These are phyloP conservation scores for Pteromalus puparum DNA, from an alignment of 1,140 invertebrate species.

Conservation along the genomic window DNA sequence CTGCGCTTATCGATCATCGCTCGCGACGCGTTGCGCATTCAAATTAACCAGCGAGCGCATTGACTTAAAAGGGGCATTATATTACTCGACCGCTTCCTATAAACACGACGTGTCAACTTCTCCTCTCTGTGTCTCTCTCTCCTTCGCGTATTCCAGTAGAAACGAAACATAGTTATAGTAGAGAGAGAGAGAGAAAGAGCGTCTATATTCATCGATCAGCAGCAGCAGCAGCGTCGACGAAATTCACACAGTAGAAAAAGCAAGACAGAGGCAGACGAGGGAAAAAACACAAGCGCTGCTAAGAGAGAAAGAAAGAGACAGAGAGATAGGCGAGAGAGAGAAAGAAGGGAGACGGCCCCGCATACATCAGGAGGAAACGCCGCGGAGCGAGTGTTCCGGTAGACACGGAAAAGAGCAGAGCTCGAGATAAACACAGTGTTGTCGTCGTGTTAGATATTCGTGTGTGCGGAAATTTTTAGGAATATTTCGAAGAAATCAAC, in stretches of 20 bases:
- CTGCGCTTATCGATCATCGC: no score
- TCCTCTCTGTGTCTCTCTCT: not conserved
- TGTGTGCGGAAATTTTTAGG: no score
- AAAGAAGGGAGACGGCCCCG: not conserved
- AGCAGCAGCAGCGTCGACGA: not conserved
- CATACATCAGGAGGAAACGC: not conserved
- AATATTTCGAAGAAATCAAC: not conserved
- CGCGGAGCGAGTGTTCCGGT: conserved; percentile 15
- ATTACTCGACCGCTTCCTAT: not conserved
- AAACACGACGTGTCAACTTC: conserved; percentile 12
- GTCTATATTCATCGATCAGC: not conserved
- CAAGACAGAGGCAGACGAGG: not conserved
- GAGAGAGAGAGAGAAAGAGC: not conserved
- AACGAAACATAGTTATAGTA: not conserved
- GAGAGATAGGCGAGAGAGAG: conserved; percentile 43
- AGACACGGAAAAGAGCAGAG: not conserved
- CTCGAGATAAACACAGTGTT: conserved; percentile 1
- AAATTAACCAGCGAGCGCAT: not conserved
- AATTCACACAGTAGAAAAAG: conserved; percentile 1
- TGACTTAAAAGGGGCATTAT: not conserved
- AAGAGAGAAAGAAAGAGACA: not conserved
- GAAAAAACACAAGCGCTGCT: not conserved
- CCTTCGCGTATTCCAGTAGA: not conserved
- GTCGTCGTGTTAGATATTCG: not conserved
- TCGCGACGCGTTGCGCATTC: not conserved